A percentile compares a stretch with the other conserved stretches of the same genome.
Conservation (phyloP, 1,140 invertebrate genomes). For the Lethrus apterus region DNA sequence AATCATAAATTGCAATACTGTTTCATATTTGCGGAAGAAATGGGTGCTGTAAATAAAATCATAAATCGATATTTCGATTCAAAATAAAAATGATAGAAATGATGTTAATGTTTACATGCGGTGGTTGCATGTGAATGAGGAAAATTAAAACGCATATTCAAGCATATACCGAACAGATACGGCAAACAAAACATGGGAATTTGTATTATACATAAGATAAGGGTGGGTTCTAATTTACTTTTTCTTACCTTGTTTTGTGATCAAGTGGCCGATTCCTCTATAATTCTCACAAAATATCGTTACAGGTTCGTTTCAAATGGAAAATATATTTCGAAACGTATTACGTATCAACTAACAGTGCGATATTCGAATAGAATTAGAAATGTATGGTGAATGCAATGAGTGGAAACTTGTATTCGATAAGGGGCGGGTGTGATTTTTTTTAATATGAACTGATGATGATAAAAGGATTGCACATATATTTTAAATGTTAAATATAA, state of each 20-base stretch:
- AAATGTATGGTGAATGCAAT: slow-evolving; percentile 19
- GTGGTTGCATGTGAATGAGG: neutral
- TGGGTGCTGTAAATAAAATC: no score
- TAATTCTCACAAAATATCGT: neutral
- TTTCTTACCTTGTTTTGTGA: neutral
- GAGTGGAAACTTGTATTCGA: neutral
- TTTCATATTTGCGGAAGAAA: no score
- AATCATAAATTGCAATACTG: no score
- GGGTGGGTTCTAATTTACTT: neutral
- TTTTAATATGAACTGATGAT: slow-evolving; percentile 14
- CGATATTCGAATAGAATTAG: slow-evolving; percentile 5
- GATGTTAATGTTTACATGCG: no score
- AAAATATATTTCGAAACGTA: slow-evolving; percentile 15
- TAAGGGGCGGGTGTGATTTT: neutral
- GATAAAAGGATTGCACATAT: slow-evolving; percentile 36
- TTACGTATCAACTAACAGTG: slow-evolving; percentile 24
- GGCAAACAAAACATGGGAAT: no score
- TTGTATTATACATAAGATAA: no score
- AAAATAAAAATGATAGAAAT: no score
- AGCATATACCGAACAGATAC: neutral
- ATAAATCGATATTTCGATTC: no score
- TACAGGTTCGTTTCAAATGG: neutral
- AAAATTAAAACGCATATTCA: neutral
- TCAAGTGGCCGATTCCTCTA: neutral
- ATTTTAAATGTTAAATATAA: slow-evolving; percentile 34